These are phyloP conservation scores for Meloidogyne floridensis DNA, from an alignment of 1,140 invertebrate genomes.

Conservation along the genomic window DNA sequence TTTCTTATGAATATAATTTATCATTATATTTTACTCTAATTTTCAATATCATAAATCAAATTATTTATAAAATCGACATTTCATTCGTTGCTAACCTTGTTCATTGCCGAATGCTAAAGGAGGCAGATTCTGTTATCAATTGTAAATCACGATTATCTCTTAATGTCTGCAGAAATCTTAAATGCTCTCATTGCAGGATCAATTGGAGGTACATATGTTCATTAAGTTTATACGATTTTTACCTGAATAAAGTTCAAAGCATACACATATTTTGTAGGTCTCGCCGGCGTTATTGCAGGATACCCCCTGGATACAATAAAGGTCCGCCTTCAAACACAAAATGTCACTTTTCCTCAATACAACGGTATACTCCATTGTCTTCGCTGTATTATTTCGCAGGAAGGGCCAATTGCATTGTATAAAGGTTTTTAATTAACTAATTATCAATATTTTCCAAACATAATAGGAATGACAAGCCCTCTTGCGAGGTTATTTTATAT, in stretches of 20 bases:
- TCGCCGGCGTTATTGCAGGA: conserved; percentile 86
- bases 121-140: neutral
- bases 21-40: neutral
- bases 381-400: conserved; percentile 81
- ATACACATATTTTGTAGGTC: conserved; percentile 46
- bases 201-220: neutral
- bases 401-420: conserved; percentile 69
- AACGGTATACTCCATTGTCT: conserved; percentile 88
- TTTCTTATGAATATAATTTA: neutral
- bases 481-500: conserved; percentile 7
- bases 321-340: conserved; percentile 78
- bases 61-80: neutral
- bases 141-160: neutral
- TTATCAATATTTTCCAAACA: neutral
- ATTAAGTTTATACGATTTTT: no score
- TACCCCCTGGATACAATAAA: conserved; percentile 83
- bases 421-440: conserved; percentile 18
- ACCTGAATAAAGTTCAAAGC: no score
- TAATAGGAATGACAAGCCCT: conserved; percentile 80
- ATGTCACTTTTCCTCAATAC: conserved; percentile 76
- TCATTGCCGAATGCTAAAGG: neutral
- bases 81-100: neutral
- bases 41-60: neutral
- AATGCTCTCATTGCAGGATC: neutral
- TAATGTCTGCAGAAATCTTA: neutral